Base-by-base conservation (phyloP, 2,797 vertebrate genomes). In the Astyanax mexicanus region DNA sequence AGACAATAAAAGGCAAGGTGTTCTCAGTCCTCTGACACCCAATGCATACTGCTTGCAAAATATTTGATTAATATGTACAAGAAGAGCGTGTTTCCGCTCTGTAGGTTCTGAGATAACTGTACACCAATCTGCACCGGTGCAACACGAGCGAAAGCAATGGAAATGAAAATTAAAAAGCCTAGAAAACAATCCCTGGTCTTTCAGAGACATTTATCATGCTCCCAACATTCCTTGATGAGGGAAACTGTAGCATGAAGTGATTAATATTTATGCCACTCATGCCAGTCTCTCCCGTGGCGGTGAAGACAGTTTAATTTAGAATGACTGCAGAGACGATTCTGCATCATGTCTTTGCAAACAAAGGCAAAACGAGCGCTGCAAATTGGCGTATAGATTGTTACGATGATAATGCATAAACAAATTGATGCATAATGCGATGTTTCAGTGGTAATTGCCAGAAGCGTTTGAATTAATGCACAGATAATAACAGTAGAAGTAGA, bases 301-400 rank as follows among this genome's bases (percentile, higher is more conserved):
- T 55, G 58, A 45, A 58, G 79, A 52, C 51, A 71, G 37, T 45
- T 75, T 67, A 15, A 75, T 78, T 81, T 75, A 51, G 45, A 60
- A 54, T 42, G 32, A 75, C 57, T 69, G 55, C 51, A 45, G 19
- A 45, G 40, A 27, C 15, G 35, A 10, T 49, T 49, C 11, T 0
- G 25, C 12, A 0, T 8, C 21, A 44, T 44, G n/a, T 40, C 52
- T 38, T 25, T 65, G 66, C 61, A 8, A 58, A 29, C 25, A 65
- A 72, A 75, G 11, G 25, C 38, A 61, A 75, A 79, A 68, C 67
- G 27, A 75, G 45, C 21, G 19, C 17, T 49, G 37, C 32, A 52
- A 69, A 29, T 19, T 75, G 44, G 12, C 42, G 32, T 75, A 60
- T 38, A 74, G 38, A 64, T 44, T 44, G 66, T 57, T 15, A 35